Evolutionary conservation across 2,888 invertebrate species (phyloP).

Genomic region (Uropetala carovei): DNA sequence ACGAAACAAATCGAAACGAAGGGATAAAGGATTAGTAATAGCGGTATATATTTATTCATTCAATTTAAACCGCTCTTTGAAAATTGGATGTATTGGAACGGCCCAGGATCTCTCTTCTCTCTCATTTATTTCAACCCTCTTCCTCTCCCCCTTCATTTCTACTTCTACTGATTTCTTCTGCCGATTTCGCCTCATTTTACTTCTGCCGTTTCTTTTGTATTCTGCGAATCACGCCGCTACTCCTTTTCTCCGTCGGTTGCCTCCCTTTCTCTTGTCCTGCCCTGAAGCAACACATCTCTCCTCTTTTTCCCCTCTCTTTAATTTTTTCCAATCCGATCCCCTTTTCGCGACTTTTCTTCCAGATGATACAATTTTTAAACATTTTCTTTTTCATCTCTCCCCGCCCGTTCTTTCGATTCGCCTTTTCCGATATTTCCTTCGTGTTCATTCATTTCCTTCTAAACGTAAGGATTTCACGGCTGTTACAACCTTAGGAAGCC

Average conservation of each 20-base stretch:
- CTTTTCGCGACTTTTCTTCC: background rate
- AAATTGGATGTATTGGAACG: no score
- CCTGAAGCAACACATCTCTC: background rate
- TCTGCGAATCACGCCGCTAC: background rate
- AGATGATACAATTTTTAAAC: background rate
- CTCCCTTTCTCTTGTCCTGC: background rate
- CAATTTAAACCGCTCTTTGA: no score
- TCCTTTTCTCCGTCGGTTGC: background rate
- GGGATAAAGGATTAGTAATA: no score
- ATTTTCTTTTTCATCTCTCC: background rate
- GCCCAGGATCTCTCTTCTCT: no score
- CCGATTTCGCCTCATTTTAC: background rate
- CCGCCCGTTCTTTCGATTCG: background rate
- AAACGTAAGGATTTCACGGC: no score
- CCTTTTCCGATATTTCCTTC: background rate
- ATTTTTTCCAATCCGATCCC: background rate
- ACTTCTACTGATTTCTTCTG: no score
- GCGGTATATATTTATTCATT: no score
- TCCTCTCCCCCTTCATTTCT: no score
- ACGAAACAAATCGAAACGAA: no score
- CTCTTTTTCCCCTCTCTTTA: background rate
- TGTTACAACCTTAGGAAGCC: no score
- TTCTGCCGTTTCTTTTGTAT: background rate
- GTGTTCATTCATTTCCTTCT: background rate
- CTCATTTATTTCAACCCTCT: no score